Conservation (phyloP, 2,113 vertebrate species). For the Equus quagga region DNA sequence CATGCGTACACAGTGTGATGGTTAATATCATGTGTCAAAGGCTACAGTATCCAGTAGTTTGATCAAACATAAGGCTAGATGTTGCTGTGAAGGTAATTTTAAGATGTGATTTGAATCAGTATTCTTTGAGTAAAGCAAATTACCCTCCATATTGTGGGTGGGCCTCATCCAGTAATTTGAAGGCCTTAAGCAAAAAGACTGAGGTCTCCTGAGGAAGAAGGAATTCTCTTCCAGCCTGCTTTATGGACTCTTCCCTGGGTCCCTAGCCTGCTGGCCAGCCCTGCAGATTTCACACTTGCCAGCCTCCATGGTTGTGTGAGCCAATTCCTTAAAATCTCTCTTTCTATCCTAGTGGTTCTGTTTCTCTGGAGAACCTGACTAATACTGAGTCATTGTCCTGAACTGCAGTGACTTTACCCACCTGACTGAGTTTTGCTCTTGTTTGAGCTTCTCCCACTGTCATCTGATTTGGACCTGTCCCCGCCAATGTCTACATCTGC, state of each 20-base stretch:
- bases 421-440: not conserved
- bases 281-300: not conserved
- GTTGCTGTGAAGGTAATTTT: not conserved
- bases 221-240: not conserved
- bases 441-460: not conserved
- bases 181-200: not conserved
- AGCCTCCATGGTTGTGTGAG: not conserved
- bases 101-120: not conserved
- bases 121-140: slow-evolving; percentile 4
- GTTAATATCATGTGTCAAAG: not conserved
- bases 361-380: not conserved
- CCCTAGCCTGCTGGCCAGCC: not conserved
- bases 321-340: not conserved
- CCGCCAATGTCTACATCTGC: not conserved
- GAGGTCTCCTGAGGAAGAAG: not conserved
- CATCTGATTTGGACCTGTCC: not conserved
- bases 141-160: not conserved
- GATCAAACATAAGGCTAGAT: not conserved
- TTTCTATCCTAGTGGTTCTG: not conserved
- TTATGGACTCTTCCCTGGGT: not conserved
- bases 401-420: not conserved
- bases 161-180: not conserved
- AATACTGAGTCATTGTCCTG: not conserved
- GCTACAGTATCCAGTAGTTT: not conserved
- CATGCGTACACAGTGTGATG: not conserved